phyloP scores from a whole-genome alignment of 2,113 vertebrate genomes.

The Castor canadensis region DNA sequence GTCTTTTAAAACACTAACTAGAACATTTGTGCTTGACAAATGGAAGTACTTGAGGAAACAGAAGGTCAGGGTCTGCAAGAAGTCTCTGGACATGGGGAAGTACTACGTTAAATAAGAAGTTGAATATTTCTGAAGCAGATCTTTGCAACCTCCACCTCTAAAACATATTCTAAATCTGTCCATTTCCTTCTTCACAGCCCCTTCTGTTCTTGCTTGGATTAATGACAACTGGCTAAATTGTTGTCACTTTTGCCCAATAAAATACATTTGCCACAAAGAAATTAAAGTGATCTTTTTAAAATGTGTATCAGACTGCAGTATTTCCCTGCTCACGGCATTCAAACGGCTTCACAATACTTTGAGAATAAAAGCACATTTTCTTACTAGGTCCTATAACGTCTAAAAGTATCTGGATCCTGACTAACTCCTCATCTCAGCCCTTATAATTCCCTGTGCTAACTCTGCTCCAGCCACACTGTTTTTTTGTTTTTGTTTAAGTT shows the following conservation, averaged over 20 bases:
- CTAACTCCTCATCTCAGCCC: neutral
- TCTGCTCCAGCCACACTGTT: neutral
- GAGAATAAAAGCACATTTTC: neutral
- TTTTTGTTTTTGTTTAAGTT: neutral
- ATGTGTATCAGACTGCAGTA: neutral
- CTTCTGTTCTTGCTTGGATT: neutral
- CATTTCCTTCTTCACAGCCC: neutral
- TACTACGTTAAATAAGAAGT: neutral
- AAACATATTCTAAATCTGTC: neutral
- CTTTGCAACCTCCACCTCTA: neutral
- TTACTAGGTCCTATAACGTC: neutral
- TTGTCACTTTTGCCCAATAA: neutral
- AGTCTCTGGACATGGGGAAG: neutral
- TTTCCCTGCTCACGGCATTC: neutral
- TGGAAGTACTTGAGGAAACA: neutral
- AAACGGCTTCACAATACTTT: neutral
- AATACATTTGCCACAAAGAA: neutral
- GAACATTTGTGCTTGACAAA: neutral
- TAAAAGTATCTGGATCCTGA: neutral
- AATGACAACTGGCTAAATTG: neutral
- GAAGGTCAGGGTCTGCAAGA: neutral
- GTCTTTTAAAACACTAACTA: neutral
- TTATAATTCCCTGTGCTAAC: neutral
- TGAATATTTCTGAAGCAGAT: neutral
- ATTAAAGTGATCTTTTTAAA: neutral